phyloP scores from a whole-genome alignment of 2,797 vertebrate genomes.

The Myripristis jacobus region DNA sequence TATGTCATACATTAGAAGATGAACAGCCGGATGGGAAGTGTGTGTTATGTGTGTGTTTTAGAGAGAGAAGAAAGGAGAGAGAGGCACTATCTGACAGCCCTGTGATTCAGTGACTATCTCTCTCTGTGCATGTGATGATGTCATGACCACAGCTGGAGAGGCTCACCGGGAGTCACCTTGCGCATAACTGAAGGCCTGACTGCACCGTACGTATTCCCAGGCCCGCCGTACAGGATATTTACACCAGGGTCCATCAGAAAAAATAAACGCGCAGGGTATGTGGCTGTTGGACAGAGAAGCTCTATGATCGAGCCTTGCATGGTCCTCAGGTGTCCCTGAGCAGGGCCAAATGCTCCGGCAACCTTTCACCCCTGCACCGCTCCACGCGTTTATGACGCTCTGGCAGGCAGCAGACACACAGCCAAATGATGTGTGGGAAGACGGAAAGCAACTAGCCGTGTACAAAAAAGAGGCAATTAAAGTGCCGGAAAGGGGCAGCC shows the following conservation, averaged over 20 bases:
- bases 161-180: conserved; percentile 47
- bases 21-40: conserved; percentile 39
- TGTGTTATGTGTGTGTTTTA: conserved; percentile 4
- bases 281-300: conserved; percentile 39
- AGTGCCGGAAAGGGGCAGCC: conserved; percentile 74
- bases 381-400: conserved; percentile 72
- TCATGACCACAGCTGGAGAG: conserved; percentile 70
- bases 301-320: conserved; percentile 33
- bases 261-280: conserved; percentile 59
- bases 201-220: conserved; percentile 34
- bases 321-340: conserved; percentile 68
- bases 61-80: conserved; percentile 29
- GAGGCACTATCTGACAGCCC: conserved; percentile 48
- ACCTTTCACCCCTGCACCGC: conserved; percentile 44
- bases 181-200: conserved; percentile 13
- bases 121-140: conserved; percentile 49
- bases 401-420: conserved; percentile 45
- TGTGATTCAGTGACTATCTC: conserved; percentile 24
- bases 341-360: conserved; percentile 50
- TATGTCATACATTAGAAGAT: conserved; percentile 38
- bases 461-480: conserved; percentile 75
- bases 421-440: conserved; percentile 79
- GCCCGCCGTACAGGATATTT: conserved; percentile 69
- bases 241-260: conserved; percentile 56
- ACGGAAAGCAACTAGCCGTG: conserved; percentile 70